Evolutionary conservation across 1,140 invertebrate genomes (phyloP).

Genomic region (Cecropterus lyciades): DNA sequence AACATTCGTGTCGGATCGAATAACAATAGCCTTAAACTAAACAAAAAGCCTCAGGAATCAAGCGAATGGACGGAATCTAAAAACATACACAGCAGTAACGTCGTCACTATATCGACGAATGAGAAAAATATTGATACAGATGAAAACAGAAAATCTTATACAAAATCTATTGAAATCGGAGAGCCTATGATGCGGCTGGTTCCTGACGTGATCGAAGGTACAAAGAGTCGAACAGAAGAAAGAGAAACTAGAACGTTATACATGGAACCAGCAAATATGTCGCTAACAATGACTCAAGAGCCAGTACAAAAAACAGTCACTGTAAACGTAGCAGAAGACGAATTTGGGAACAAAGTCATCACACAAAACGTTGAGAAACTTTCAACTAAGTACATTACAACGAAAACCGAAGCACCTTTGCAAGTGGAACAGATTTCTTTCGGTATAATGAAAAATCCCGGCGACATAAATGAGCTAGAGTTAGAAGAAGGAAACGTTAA

Average conservation of each 20-base stretch:
- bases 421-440: conserved; percentile 81
- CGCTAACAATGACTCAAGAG: conserved; percentile 76
- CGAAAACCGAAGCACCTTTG: conserved; percentile 71
- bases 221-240: conserved; percentile 62
- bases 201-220: conserved; percentile 77
- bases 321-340: conserved; percentile 80
- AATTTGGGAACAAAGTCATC: conserved; percentile 81
- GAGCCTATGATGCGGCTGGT: conserved; percentile 65
- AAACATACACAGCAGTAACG: conserved; percentile 59
- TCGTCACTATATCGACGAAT: conserved; percentile 78
- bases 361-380: conserved; percentile 81
- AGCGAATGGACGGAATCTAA: conserved; percentile 63
- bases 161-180: conserved; percentile 82
- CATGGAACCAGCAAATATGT: conserved; percentile 75
- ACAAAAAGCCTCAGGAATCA: conserved; percentile 58
- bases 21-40: conserved; percentile 72
- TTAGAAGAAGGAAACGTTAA: conserved; percentile 76
- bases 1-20: conserved; percentile 80
- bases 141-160: conserved; percentile 67
- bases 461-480: conserved; percentile 63
- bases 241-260: conserved; percentile 71
- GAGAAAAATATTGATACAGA: conserved; percentile 53
- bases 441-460: conserved; percentile 71
- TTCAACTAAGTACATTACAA: conserved; percentile 70
- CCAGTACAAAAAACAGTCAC: conserved; percentile 80